These are phyloP conservation scores for Meloe dianella DNA, from an alignment of 2,888 invertebrate species.

Conservation along the genomic window DNA sequence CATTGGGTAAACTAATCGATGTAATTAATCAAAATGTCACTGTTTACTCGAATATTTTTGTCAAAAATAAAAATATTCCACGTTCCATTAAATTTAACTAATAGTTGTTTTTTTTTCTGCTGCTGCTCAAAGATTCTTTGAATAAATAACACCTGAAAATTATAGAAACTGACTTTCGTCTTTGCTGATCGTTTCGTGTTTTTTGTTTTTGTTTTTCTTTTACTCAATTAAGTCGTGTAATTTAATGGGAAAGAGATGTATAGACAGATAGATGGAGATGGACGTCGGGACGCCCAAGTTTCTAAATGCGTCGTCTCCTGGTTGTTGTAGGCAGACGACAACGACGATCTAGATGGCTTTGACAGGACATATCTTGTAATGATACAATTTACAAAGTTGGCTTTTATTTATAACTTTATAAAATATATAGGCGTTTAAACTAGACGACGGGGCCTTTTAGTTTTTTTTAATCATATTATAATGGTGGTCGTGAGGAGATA, in stretches of 20 bases:
- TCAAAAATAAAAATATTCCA: background rate
- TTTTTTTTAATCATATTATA: conserved; percentile 4
- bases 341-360: conserved; percentile 38
- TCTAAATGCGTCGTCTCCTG: background rate
- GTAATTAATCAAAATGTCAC: conserved; percentile 13
- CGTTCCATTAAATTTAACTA: conserved; percentile 7
- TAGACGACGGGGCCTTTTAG: background rate
- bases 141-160: no score
- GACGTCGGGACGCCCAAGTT: conserved; percentile 3
- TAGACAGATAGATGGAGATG: background rate
- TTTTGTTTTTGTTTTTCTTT: background rate
- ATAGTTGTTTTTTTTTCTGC: background rate
- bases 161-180: no score
- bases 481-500: conserved; percentile 2
- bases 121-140: no score
- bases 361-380: conserved; percentile 50
- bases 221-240: background rate
- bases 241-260: background rate
- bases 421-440: conserved; percentile 39
- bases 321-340: background rate
- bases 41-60: background rate
- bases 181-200: no score
- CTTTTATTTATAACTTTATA: conserved; percentile 52
- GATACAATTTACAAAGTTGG: conserved; percentile 49
- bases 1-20: background rate